Conservation (phyloP, 2,888 invertebrate genomes). For the Drosophila incognita region DNA sequence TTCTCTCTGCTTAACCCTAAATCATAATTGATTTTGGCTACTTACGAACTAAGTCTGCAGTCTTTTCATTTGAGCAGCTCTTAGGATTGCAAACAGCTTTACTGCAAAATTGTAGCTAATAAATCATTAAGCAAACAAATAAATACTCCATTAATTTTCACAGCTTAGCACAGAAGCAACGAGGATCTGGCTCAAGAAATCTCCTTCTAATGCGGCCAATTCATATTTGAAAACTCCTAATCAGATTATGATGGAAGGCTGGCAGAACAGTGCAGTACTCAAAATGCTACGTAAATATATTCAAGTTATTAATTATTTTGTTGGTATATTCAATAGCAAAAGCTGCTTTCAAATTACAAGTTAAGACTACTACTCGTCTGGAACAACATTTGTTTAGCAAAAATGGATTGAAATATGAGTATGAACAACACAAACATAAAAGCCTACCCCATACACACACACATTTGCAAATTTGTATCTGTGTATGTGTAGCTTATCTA, state of each 20-base stretch:
- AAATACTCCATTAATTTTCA: slow-evolving; percentile 77
- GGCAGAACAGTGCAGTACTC: slow-evolving; percentile 29
- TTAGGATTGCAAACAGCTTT: slow-evolving; percentile 27
- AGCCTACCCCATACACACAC: slow-evolving; percentile 6
- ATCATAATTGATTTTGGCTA: neutral
- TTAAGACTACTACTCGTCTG: slow-evolving; percentile 26
- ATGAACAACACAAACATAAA: slow-evolving; percentile 26
- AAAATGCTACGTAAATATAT: slow-evolving; percentile 65
- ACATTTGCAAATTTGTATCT: slow-evolving; percentile 15
- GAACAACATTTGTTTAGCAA: slow-evolving; percentile 67
- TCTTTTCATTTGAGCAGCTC: slow-evolving; percentile 20
- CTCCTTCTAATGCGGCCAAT: slow-evolving; percentile 61
- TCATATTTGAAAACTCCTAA: slow-evolving; percentile 69
- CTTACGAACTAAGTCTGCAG: slow-evolving; percentile 3
- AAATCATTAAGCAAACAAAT: slow-evolving; percentile 76
- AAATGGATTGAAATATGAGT: slow-evolving; percentile 64
- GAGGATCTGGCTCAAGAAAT: slow-evolving; percentile 28
- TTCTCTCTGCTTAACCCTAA: neutral
- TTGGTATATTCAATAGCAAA: slow-evolving; percentile 38
- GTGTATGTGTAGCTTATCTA: slow-evolving; percentile 31
- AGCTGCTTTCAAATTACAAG: slow-evolving; percentile 59
- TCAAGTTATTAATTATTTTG: slow-evolving; percentile 74
- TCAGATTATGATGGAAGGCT: slow-evolving; percentile 63
- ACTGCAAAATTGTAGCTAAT: slow-evolving; percentile 53
- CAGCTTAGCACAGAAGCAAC: slow-evolving; percentile 57